Base-by-base conservation (phyloP, 2,797 vertebrate species). In the Aulostomus chinensis region DNA sequence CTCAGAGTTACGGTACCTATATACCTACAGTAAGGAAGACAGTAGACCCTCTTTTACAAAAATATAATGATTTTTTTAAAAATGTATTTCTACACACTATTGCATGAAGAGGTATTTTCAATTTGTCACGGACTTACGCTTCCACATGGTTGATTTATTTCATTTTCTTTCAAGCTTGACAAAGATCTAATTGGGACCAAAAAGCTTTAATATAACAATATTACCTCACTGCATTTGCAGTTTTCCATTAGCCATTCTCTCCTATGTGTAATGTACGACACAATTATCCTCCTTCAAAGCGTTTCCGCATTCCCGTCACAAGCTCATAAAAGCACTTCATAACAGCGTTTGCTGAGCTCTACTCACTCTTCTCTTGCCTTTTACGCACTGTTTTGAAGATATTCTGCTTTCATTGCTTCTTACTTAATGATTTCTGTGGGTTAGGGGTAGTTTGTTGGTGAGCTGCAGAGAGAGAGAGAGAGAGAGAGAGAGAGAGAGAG, bases 371-470 rank as follows among this genome's bases (percentile, higher is more conserved):
- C 25, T 53, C 34, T 51, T n/a, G n/a, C n/a, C 34, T 54, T 46
- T 9, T 47, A 29, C 38, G 45, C 22, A 3, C 16, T 50, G 10
- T 39, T 74, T 47, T 47, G 36, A 58, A 49, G 37, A 34, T 22
- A 34, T 40, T 32, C 17, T 60, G 35, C 47, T 47, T 41, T 54
- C 30, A 18, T 18, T 40, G n/a, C 26, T 51, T 43, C 12, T 37
- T 8, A 3, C 24, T 21, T n/a, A 43, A 62, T 75, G n/a, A 68
- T 70, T 78, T 59, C 47, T 46, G 18, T 58, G 51, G 55, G 43
- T 45, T 53, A 51, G 41, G 60, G 68, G 68, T 53, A 31, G 46
- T 66, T 78, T 70, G 65, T 66, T 73, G 68, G 34, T 56, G 71
- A 62, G 48, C 31, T 58, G 50, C 62, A 34, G 26, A 54, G 56